phyloP scores from a whole-genome alignment of 2,797 vertebrate species.

The Gymnoscopelus braueri region DNA sequence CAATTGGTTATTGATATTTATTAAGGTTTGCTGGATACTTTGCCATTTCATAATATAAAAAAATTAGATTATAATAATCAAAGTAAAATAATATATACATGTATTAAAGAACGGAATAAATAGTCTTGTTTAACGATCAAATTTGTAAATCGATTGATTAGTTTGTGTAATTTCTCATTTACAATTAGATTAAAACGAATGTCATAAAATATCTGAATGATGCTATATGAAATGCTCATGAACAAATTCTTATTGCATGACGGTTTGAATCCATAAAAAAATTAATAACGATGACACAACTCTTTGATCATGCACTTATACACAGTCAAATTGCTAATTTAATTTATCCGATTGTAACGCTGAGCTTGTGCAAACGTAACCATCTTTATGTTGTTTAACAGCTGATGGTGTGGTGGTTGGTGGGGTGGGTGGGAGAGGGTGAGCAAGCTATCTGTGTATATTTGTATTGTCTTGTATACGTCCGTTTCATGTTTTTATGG shows the following conservation, averaged over 20 bases:
- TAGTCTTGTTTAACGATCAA: neutral
- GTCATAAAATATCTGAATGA: too few species aligned
- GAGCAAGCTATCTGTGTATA: too few species aligned
- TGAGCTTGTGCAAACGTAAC: neutral
- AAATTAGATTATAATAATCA: neutral
- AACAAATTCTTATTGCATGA: too few species aligned
- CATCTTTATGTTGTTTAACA: neutral
- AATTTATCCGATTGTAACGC: too few species aligned
- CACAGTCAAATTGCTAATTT: too few species aligned
- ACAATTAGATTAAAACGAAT: too few species aligned
- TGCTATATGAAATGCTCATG: too few species aligned
- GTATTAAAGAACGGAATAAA: neutral
- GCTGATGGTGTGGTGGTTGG: too few species aligned
- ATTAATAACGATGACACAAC: slow-evolving; percentile 11
- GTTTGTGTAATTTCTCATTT: neutral
- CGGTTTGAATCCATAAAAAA: neutral
- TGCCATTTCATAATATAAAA: neutral
- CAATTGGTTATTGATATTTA: neutral
- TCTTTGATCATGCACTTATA: neutral
- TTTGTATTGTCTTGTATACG: too few species aligned
- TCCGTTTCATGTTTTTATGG: too few species aligned
- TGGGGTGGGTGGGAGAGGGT: too few species aligned
- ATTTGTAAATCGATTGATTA: neutral
- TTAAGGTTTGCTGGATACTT: neutral
- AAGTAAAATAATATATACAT: neutral